These are phyloP conservation scores for Diogma glabrata DNA, from an alignment of 2,888 invertebrate species.

Conservation along the genomic window DNA sequence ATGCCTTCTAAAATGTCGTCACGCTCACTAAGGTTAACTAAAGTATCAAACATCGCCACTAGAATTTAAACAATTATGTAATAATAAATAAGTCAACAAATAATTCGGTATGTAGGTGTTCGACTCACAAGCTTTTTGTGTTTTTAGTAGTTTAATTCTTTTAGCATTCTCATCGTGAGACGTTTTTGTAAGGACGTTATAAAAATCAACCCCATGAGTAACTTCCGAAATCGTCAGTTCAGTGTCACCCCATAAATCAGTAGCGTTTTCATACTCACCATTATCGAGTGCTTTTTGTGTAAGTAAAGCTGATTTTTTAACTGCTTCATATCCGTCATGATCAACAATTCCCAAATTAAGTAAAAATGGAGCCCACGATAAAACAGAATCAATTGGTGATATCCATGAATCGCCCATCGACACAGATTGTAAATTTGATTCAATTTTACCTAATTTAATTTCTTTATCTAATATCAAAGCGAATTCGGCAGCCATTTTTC, in stretches of 20 bases:
- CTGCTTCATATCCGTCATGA: slow-evolving; percentile 45
- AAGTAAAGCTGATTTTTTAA: slow-evolving; percentile 44
- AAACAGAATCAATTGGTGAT: slow-evolving; percentile 70
- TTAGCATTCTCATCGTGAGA: slow-evolving; percentile 19
- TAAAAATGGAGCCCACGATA: slow-evolving; percentile 73
- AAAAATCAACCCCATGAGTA: slow-evolving; percentile 64
- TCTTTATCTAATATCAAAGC: slow-evolving; percentile 47
- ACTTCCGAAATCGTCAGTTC: slow-evolving; percentile 48
- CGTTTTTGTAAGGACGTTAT: slow-evolving; percentile 55
- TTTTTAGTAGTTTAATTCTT: background rate
- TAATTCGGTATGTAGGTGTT: background rate
- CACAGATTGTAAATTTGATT: slow-evolving; percentile 63
- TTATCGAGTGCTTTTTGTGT: slow-evolving; percentile 45
- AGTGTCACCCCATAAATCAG: slow-evolving; percentile 49
- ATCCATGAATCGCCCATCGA: slow-evolving; percentile 86
- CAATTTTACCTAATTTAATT: slow-evolving; percentile 47
- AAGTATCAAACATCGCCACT: slow-evolving; percentile 26
- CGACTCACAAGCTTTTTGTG: background rate
- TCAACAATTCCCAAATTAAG: slow-evolving; percentile 62
- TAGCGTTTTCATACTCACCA: slow-evolving; percentile 48
- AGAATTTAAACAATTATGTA: background rate
- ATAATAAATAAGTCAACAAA: background rate
- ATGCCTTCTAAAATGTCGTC: slow-evolving; percentile 36
- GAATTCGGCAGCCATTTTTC: slow-evolving; percentile 85
- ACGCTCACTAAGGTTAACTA: slow-evolving; percentile 32